These are phyloP conservation scores for Norana najaformis DNA, from an alignment of 2,888 invertebrate genomes.

Conservation along the genomic window DNA sequence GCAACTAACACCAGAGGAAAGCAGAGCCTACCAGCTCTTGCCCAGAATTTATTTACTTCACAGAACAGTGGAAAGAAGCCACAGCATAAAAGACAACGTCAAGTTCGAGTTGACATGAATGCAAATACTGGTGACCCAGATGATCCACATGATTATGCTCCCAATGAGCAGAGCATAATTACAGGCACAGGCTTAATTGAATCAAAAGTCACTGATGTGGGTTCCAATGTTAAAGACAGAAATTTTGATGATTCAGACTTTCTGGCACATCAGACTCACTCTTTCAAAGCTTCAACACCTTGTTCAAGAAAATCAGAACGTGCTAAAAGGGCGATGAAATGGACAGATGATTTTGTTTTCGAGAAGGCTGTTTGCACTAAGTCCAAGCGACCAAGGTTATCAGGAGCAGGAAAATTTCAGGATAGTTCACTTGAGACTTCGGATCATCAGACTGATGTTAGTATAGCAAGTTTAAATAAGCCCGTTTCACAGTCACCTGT, in stretches of 20 bases:
- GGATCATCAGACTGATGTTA: neutral
- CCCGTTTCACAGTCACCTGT: no score
- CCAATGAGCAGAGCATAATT: neutral
- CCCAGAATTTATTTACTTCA: neutral
- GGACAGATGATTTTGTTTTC: neutral
- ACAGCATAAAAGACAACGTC: neutral
- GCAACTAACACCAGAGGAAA: neutral
- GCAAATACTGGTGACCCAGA: neutral
- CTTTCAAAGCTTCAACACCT: neutral
- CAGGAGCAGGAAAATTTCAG: neutral
- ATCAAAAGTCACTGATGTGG: neutral
- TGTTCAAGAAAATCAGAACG: neutral
- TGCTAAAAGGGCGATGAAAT: neutral
- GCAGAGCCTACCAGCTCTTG: neutral
- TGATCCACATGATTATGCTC: neutral
- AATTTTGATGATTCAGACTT: neutral
- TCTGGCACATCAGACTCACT: neutral
- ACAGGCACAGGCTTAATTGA: neutral
- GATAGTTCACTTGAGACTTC: neutral
- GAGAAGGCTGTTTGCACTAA: neutral
- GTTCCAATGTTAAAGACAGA: neutral
- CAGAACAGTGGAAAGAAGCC: neutral
- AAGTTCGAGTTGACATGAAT: neutral
- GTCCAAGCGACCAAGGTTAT: slow-evolving; percentile 1
- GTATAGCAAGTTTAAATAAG: no score